Percentiles rank a stretch among this genome's conserved stretches.
Conservation (phyloP, 2,888 invertebrate species). For the Emmelina monodactyla region DNA sequence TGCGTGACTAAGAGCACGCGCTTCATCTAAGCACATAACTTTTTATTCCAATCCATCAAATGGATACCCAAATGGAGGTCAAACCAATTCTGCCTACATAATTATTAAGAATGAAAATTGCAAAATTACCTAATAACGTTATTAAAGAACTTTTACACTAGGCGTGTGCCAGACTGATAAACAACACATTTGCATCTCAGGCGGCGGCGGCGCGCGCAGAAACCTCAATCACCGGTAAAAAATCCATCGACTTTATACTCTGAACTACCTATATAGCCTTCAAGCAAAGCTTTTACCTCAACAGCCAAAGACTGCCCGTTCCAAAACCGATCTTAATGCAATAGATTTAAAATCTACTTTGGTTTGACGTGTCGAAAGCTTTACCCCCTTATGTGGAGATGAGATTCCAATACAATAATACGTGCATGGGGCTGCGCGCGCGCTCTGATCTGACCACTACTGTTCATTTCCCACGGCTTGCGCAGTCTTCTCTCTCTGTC, state of each 20-base stretch:
- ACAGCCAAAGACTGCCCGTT: constrained; percentile 12
- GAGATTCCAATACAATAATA: constrained; percentile 61
- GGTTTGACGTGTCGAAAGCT: too few species aligned
- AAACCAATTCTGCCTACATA: too few species aligned
- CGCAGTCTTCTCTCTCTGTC: constrained; percentile 33
- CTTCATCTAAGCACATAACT: too few species aligned
- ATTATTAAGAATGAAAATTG: background rate
- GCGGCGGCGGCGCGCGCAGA: constrained; percentile 51
- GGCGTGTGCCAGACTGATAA: constrained; percentile 54
- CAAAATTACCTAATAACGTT: constrained; percentile 15
- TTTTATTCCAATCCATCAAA: too few species aligned
- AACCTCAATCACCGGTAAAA: constrained; percentile 63
- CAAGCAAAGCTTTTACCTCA: constrained; percentile 19
- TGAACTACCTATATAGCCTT: constrained; percentile 44
- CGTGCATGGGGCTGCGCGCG: constrained; percentile 66
- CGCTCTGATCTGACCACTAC: constrained; percentile 66
- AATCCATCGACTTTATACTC: constrained; percentile 58
- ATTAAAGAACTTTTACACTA: constrained; percentile 39
- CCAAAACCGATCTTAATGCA: constrained; percentile 23
- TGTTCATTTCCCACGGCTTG: constrained; percentile 68
- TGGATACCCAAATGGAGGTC: too few species aligned
- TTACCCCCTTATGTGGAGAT: constrained; percentile 37
- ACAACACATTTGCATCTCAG: constrained; percentile 57
- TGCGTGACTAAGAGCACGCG: too few species aligned
- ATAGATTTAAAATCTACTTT: constrained; percentile 20